Evolutionary conservation across 37 sponge, comb jelly and placozoan species (phyloP).

Genomic region (Ephydatia muelleri): DNA sequence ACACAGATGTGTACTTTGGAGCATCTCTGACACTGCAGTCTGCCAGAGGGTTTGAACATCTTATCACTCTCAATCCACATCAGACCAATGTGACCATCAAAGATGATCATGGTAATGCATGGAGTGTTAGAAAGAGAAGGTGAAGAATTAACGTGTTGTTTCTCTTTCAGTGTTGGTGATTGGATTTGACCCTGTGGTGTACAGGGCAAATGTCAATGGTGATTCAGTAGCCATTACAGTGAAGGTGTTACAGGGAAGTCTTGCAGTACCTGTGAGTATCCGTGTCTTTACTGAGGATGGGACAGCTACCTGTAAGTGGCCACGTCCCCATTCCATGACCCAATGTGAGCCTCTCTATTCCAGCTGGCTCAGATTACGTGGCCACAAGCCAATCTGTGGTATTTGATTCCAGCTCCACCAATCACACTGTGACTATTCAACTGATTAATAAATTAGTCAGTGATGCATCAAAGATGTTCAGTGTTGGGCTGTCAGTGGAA

Average conservation of each 20-base stretch:
- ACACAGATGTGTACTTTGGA: neutral
- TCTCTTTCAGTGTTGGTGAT: neutral
- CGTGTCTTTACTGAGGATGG: neutral
- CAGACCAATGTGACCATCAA: neutral
- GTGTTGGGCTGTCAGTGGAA: neutral
- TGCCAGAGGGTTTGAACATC: neutral
- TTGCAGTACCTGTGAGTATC: neutral
- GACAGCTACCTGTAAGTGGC: neutral
- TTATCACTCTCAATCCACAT: neutral
- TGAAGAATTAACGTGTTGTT: neutral
- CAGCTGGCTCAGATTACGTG: neutral
- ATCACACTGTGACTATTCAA: neutral
- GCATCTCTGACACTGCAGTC: neutral
- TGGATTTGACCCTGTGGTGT: neutral
- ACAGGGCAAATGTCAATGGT: neutral
- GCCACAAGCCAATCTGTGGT: neutral
- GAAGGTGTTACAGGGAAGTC: neutral
- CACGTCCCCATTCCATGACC: neutral
- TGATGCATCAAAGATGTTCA: neutral
- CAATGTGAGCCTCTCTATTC: neutral
- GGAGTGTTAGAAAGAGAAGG: neutral
- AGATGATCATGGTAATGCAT: neutral
- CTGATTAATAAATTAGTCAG: neutral
- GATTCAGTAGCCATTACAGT: neutral
- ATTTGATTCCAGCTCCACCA: neutral